phyloP scores from a whole-genome alignment of 2,797 vertebrate genomes.

The Pangasius macronema region DNA sequence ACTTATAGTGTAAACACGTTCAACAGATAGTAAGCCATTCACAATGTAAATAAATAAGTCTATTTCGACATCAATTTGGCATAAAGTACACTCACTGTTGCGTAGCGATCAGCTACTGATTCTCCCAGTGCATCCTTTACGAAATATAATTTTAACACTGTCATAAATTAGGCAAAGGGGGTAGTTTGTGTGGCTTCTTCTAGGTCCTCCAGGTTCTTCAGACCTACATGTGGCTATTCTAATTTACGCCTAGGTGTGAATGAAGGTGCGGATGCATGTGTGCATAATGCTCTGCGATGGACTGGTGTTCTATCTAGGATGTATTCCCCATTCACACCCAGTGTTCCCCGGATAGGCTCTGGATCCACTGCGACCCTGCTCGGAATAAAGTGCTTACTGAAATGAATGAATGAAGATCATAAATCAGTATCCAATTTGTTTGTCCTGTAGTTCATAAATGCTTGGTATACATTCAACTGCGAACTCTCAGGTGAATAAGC shows the following conservation, averaged over 20 bases:
- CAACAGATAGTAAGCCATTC: too few species aligned
- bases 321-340: not conserved
- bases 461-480: not conserved
- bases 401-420: not conserved
- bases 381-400: not conserved
- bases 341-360: not conserved
- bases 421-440: not conserved
- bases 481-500: not conserved
- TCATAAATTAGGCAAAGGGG: not conserved
- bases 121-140: not conserved
- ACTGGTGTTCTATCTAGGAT: not conserved
- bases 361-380: not conserved
- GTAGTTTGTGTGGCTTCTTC: not conserved
- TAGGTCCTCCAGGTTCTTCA: not conserved
- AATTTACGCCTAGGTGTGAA: not conserved
- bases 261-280: not conserved
- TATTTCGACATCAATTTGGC: not conserved
- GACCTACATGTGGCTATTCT: not conserved
- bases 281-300: not conserved
- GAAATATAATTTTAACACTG: not conserved
- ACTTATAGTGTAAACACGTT: too few species aligned
- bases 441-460: not conserved
- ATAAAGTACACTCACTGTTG: not conserved
- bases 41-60: too few species aligned
- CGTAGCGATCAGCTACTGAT: not conserved